Evolutionary conservation across 2,797 vertebrate species (phyloP).

Genomic region (Haliaeetus albicilla): DNA sequence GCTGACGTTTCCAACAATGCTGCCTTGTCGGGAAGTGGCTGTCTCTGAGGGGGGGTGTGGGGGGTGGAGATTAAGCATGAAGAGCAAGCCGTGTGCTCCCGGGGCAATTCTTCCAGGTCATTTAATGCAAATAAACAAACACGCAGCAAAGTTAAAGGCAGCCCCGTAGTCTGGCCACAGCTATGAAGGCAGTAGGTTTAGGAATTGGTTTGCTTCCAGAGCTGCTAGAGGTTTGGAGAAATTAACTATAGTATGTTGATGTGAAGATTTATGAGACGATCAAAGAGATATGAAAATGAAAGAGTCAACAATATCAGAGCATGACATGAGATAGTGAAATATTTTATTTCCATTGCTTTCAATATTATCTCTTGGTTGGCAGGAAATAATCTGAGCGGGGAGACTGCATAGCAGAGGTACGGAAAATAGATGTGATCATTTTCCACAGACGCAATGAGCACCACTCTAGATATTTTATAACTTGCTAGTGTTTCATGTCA

Average conservation of each 20-base stretch:
- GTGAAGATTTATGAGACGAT: constrained; percentile 4
- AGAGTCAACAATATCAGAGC: constrained; percentile 22
- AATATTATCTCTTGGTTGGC: constrained; percentile 41
- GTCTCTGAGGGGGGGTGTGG: rapidly evolving
- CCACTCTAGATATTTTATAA: constrained; percentile 66
- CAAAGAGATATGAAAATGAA: constrained; percentile 10
- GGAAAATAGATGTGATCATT: constrained; percentile 63
- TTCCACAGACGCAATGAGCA: constrained; percentile 56
- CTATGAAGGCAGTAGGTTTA: background rate
- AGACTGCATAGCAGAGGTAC: constrained; percentile 37
- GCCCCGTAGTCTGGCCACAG: background rate
- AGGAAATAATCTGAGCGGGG: constrained; percentile 42
- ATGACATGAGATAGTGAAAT: constrained; percentile 18
- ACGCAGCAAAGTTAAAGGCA: background rate
- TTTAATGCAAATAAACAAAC: background rate
- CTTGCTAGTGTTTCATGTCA: constrained; percentile 63
- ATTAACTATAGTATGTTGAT: constrained; percentile 26
- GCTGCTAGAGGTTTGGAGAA: background rate
- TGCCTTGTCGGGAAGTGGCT: background rate
- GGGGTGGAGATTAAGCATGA: background rate
- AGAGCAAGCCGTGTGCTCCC: background rate
- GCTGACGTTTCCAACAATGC: background rate
- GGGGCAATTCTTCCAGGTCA: background rate
- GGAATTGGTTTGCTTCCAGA: background rate
- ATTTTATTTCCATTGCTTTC: constrained; percentile 39